Base-by-base conservation (phyloP, 2,113 vertebrate genomes). In the Canis aureus region DNA sequence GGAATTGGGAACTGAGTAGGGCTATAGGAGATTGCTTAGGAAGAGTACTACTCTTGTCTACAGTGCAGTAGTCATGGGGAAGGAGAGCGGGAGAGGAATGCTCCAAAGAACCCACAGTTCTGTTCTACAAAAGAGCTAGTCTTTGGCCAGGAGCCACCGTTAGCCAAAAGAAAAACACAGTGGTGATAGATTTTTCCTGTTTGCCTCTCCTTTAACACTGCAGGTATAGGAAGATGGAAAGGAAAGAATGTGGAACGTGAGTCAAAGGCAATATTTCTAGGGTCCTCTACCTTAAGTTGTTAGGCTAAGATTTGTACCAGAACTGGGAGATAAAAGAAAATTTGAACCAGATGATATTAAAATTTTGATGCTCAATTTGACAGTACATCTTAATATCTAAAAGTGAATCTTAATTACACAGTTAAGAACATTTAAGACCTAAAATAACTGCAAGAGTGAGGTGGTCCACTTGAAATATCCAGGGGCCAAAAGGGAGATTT, bases 401-500 rank as follows among this genome's bases (percentile, higher is more conserved):
- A 83, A n/a, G 12, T 66, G 23, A 80, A 8, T 29, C 38, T 78
- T 87, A 74, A 49, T 62, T 79, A 92, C 8, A 17, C 17, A 62
- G 12, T 79, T 69, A 76, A 83, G 60, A 97, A 49, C 35, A 89
- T 62, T 60, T 53, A 64, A 57, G 53, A 82, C 11, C 20, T 38
- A 16, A 85, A 51, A 12, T 60, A 66, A 32, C 5, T 67, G 15
- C 38, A 51, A 87, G 59, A 78, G 8, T 86, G 25, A 67, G 86
- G 8, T 81, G 6, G n/a, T 81, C 17, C 43, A 13, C 5, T 15
- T 19, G 3, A 91, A 87, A 74, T 53, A 38, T 55, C 12, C 10
- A 66, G 35, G 16, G n/a, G 2, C 6, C 35, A 64, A 82, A 59
- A 85, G 23, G 7, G 3, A 86, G 19, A 67, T 81, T 55, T 91